Conservation (phyloP, 2,888 invertebrate species). For the Chirona hameri region DNA sequence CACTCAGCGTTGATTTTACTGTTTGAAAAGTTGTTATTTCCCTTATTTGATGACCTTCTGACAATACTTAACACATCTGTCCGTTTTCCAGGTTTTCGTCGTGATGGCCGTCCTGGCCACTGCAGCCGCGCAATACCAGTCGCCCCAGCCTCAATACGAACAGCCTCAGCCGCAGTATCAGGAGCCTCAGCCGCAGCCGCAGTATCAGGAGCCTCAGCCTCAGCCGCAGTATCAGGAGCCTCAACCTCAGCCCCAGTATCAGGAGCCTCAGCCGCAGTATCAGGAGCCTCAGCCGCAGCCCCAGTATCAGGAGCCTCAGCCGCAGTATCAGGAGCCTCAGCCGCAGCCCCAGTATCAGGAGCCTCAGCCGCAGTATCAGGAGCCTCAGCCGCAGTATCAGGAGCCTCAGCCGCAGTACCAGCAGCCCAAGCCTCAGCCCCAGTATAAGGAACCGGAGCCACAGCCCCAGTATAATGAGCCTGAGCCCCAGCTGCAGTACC, state of each 20-base stretch:
- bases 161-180: neutral
- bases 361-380: neutral
- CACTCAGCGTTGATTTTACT: too few relatives aligned
- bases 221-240: too few relatives aligned
- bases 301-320: too few relatives aligned
- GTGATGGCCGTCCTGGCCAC: neutral
- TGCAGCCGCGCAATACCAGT: neutral
- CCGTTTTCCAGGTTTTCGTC: neutral
- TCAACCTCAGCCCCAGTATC: too few relatives aligned
- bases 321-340: neutral
- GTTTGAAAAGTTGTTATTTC: too few relatives aligned
- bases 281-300: too few relatives aligned
- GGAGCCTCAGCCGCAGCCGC: too few relatives aligned
- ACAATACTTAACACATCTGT: too few relatives aligned
- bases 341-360: slow-evolving; percentile 5
- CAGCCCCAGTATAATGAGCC: neutral
- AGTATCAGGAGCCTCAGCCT: too few relatives aligned
- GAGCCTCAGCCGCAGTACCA: neutral
- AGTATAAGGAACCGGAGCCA: neutral
- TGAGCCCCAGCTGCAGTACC: neutral
- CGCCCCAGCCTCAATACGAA: slow-evolving; percentile 2
- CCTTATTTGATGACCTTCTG: too few relatives aligned
- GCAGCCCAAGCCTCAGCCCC: neutral
- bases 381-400: neutral
- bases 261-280: too few relatives aligned